These are phyloP conservation scores for Homarus americanus DNA, from an alignment of 1,140 invertebrate genomes.

Conservation along the genomic window DNA sequence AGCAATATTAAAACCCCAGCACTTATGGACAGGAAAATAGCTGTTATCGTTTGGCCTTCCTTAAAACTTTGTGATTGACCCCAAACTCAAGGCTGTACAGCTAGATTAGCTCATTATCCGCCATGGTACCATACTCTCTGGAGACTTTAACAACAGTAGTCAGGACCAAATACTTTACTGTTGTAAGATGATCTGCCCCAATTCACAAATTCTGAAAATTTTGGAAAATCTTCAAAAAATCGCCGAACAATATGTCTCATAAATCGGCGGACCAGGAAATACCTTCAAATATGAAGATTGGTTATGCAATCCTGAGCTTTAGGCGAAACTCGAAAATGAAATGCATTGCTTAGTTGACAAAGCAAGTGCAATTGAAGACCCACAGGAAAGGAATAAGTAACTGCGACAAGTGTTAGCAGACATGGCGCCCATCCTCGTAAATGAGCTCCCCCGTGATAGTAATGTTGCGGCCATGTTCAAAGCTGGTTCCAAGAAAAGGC, in stretches of 20 bases:
- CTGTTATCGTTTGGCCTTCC: conserved; percentile 20
- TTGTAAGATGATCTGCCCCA: conserved; percentile 20
- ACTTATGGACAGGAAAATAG: conserved; percentile 27
- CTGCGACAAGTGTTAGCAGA: neutral
- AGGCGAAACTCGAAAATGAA: neutral
- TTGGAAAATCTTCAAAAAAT: neutral
- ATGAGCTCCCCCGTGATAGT: neutral
- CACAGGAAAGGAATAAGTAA: neutral
- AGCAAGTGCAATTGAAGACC: neutral
- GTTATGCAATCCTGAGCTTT: neutral
- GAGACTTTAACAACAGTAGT: neutral
- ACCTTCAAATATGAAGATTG: neutral
- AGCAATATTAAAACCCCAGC: neutral
- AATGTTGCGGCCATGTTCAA: conserved; percentile 28
- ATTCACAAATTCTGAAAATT: neutral
- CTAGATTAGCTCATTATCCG: conserved; percentile 31
- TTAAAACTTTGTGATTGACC: neutral
- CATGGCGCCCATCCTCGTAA: neutral
- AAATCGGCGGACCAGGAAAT: neutral
- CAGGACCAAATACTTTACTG: conserved; percentile 10
- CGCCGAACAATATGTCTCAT: neutral
- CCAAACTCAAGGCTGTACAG: too few relatives aligned
- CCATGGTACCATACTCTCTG: conserved; percentile 8
- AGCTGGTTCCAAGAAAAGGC: conserved; percentile 25
- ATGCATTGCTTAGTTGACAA: neutral